phyloP scores from a whole-genome alignment of 2,113 vertebrate species.

The Semicossyphus pulcher region DNA sequence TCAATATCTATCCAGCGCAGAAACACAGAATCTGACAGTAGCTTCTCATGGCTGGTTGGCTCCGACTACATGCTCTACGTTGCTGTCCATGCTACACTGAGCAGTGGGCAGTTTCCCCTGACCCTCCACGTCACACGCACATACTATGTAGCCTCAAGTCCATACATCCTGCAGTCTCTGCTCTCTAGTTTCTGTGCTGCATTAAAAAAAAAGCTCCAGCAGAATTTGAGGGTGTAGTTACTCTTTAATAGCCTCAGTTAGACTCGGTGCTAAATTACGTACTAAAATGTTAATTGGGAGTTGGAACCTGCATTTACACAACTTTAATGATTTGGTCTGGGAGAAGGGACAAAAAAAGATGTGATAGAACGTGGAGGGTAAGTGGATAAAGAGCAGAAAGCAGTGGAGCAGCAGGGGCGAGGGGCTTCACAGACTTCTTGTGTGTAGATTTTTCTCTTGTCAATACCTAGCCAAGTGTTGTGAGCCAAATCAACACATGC shows the following conservation, averaged over 20 bases:
- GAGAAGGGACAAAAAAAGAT: constrained; percentile 3
- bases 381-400: background rate
- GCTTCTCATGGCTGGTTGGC: background rate
- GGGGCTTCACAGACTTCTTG: background rate
- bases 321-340: constrained; percentile 2
- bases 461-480: background rate
- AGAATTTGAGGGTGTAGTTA: background rate
- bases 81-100: background rate
- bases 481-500: background rate
- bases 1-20: background rate
- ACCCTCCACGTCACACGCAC: background rate
- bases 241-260: background rate
- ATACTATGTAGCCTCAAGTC: background rate
- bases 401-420: background rate
- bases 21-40: background rate
- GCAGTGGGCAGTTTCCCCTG: background rate
- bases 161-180: background rate
- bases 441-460: background rate
- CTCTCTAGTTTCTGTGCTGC: background rate
- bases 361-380: no score
- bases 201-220: background rate
- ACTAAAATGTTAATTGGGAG: background rate
- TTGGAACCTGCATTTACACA: background rate
- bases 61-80: background rate
- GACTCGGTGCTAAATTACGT: background rate